A percentile compares a stretch with the other conserved stretches of the same genome.
These are phyloP conservation scores for Drosophila watanabei DNA, from an alignment of 1,140 invertebrate species.

Conservation along the genomic window DNA sequence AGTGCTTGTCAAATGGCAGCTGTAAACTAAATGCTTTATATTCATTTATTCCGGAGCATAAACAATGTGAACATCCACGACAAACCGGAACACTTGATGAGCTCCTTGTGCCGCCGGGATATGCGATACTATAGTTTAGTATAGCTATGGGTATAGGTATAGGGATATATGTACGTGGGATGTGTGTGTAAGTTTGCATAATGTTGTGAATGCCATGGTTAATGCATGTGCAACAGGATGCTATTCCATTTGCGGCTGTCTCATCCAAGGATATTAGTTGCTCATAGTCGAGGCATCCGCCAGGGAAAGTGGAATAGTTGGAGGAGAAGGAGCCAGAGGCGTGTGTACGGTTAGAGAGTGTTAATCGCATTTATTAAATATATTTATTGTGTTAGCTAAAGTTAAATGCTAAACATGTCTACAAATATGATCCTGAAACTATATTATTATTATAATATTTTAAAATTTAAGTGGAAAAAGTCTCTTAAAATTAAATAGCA, in stretches of 20 bases:
- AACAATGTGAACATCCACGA: conserved; percentile 53
- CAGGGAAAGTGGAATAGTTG: not conserved
- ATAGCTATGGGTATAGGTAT: not conserved
- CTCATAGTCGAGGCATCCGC: conserved; percentile 41
- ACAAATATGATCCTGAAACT: not conserved
- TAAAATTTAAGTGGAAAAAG: too few relatives aligned
- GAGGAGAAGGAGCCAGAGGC: too few relatives aligned
- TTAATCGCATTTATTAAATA: not conserved
- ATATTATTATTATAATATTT: not conserved
- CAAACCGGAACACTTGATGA: conserved; percentile 44
- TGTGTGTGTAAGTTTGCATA: conserved; percentile 52
- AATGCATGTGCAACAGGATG: conserved; percentile 56
- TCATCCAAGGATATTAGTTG: conserved; percentile 46
- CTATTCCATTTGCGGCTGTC: conserved; percentile 44
- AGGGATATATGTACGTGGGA: not conserved
- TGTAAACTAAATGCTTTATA: conserved; percentile 74
- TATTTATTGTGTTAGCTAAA: not conserved
- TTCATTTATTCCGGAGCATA: conserved; percentile 69
- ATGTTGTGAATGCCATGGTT: conserved; percentile 50
- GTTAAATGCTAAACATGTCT: not conserved
- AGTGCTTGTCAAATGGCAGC: conserved; percentile 68
- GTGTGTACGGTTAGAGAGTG: not conserved
- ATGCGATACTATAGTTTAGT: conserved; percentile 19
- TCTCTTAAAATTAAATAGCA: too few relatives aligned
- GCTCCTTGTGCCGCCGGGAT: conserved; percentile 32